phyloP scores from a whole-genome alignment of 2,888 invertebrate genomes.

The Nymphalis polychloros region DNA sequence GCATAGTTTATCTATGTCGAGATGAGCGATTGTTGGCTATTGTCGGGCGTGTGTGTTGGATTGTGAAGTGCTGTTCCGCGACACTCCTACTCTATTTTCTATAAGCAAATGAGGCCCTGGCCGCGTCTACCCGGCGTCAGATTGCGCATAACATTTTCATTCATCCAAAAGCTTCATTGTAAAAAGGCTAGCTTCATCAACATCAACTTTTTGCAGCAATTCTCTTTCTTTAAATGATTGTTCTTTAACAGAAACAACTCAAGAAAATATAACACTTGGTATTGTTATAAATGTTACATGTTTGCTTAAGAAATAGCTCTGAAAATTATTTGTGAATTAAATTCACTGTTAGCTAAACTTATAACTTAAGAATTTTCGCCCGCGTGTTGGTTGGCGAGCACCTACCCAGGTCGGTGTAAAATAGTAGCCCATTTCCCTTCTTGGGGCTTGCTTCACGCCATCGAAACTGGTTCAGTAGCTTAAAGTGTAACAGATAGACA shows the following conservation, averaged over 20 bases:
- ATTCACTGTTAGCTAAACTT: background rate
- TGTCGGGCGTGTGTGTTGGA: slow-evolving; percentile 43
- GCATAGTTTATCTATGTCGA: slow-evolving; percentile 48
- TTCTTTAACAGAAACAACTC: background rate
- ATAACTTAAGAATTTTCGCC: too few species aligned
- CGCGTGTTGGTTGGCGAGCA: too few species aligned
- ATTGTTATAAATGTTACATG: background rate
- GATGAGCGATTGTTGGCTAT: slow-evolving; percentile 46
- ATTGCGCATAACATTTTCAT: slow-evolving; percentile 17
- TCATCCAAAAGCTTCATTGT: slow-evolving; percentile 18
- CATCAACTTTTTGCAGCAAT: slow-evolving; percentile 1
- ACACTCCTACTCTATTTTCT: slow-evolving; percentile 48
- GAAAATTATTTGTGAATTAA: background rate
- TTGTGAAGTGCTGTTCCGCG: slow-evolving; percentile 27
- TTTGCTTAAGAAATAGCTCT: background rate
- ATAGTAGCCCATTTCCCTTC: too few species aligned
- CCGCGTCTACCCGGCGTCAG: slow-evolving; percentile 7
- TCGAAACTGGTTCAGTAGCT: too few species aligned
- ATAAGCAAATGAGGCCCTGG: slow-evolving; percentile 26
- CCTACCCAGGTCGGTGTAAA: too few species aligned
- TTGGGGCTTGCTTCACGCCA: too few species aligned
- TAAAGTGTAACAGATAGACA: too few species aligned
- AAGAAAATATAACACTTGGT: background rate
- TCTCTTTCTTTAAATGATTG: background rate
- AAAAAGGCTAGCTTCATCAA: slow-evolving; percentile 6